Evolutionary conservation across 2,888 invertebrate genomes (phyloP).

Genomic region (Hecatera dysodea): DNA sequence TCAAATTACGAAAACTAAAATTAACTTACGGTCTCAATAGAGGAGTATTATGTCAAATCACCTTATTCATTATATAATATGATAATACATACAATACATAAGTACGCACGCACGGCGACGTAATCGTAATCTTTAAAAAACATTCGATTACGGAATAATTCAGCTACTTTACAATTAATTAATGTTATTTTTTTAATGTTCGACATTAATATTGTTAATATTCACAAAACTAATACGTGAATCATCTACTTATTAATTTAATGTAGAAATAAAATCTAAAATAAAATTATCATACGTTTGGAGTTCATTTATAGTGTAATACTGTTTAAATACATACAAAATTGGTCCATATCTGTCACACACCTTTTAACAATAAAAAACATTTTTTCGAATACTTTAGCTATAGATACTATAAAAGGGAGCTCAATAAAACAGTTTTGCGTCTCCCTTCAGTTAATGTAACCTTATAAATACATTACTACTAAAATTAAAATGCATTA

Average conservation of each 20-base stretch:
- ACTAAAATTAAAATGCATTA: constrained; percentile 17
- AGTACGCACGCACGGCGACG: constrained; percentile 9
- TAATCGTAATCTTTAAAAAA: constrained; percentile 15
- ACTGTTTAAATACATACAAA: constrained; percentile 52
- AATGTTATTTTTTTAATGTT: too few relatives aligned
- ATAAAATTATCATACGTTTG: constrained; percentile 15
- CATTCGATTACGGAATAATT: constrained; percentile 53
- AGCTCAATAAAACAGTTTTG: neutral
- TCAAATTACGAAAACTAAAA: constrained; percentile 34
- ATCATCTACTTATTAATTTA: constrained; percentile 23
- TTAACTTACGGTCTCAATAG: constrained; percentile 50
- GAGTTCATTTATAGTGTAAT: constrained; percentile 43
- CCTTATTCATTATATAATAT: constrained; percentile 31
- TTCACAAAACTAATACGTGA: constrained; percentile 48
- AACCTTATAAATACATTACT: constrained; percentile 3
- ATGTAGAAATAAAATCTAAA: constrained; percentile 22
- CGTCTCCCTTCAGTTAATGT: neutral
- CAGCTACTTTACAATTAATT: constrained; percentile 42
- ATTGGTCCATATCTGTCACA: constrained; percentile 55
- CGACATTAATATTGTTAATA: constrained; percentile 48
- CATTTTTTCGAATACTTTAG: constrained; percentile 19
- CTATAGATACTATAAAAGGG: constrained; percentile 15
- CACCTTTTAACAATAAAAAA: constrained; percentile 30
- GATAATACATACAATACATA: constrained; percentile 23
- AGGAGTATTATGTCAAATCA: constrained; percentile 61